Conservation (phyloP, 2,888 invertebrate species). For the Drosophila macrothrix region DNA sequence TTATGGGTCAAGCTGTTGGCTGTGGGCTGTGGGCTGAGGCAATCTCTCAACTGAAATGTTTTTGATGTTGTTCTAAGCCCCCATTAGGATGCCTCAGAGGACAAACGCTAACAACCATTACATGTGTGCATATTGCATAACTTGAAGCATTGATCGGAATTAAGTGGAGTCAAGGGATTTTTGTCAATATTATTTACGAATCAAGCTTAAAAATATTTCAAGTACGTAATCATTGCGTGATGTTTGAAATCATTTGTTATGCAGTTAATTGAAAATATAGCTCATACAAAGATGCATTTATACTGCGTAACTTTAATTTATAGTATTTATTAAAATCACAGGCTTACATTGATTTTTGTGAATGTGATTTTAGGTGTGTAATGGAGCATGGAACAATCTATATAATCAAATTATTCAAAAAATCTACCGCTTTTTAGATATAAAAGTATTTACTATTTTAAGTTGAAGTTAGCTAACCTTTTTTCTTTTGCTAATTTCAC, state of each 20-base stretch:
- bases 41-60: constrained; percentile 30
- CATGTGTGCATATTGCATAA: constrained; percentile 37
- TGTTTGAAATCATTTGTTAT: not conserved
- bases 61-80: constrained; percentile 36
- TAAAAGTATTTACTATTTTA: not conserved
- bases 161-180: not conserved
- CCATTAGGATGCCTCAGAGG: constrained; percentile 26
- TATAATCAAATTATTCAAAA: not conserved
- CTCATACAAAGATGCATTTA: not conserved
- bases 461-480: not conserved
- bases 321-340: not conserved
- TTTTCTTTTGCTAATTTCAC: not conserved
- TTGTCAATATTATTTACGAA: constrained; percentile 6
- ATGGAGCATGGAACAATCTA: not conserved
- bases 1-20: constrained; percentile 71
- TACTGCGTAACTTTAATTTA: not conserved
- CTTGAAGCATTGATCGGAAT: not conserved
- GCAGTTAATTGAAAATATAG: not conserved
- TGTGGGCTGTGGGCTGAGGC: constrained; percentile 9
- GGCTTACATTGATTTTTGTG: not conserved
- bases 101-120: constrained; percentile 45
- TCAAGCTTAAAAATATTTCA: constrained; percentile 10
- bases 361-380: not conserved
- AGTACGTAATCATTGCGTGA: constrained; percentile 11
- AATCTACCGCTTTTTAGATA: not conserved